Conservation (phyloP, 2,888 invertebrate genomes). For the Drosophila buzzatii region DNA sequence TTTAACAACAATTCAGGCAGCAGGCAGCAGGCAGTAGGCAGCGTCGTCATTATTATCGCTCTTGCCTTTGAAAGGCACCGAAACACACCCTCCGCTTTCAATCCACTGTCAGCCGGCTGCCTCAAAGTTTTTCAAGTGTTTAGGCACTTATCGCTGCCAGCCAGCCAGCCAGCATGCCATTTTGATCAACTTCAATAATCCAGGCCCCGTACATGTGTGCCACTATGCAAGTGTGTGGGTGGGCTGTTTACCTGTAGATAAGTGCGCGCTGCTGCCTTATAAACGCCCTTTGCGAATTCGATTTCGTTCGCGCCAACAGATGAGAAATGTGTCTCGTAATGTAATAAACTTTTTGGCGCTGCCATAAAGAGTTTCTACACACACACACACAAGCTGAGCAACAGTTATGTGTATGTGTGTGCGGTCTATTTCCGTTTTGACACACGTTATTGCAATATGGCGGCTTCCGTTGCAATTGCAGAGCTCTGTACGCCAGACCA, state of each 20-base stretch:
- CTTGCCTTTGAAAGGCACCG: slow-evolving; percentile 46
- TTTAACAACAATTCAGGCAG: slow-evolving; percentile 71
- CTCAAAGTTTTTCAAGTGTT: slow-evolving; percentile 73
- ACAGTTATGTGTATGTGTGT: slow-evolving; percentile 52
- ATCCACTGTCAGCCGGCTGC: slow-evolving; percentile 19
- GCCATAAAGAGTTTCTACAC: slow-evolving; percentile 64
- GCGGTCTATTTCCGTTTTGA: slow-evolving; percentile 67
- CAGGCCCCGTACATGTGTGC: slow-evolving; percentile 21
- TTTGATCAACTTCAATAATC: slow-evolving; percentile 77
- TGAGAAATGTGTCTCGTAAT: slow-evolving; percentile 58
- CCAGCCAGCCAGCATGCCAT: slow-evolving; percentile 63
- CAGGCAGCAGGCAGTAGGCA: slow-evolving; percentile 8
- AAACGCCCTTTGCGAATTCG: slow-evolving; percentile 68
- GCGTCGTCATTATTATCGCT: slow-evolving; percentile 72
- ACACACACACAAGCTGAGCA: slow-evolving; percentile 37
- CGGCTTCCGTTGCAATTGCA: slow-evolving; percentile 71
- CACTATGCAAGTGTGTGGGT: slow-evolving; percentile 4
- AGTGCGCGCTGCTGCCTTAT: slow-evolving; percentile 55
- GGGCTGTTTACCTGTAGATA: slow-evolving; percentile 70
- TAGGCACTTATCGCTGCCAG: slow-evolving; percentile 72
- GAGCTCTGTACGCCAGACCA: slow-evolving; percentile 48
- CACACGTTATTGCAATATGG: slow-evolving; percentile 79
- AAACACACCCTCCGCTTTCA: neutral
- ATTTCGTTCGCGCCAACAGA: slow-evolving; percentile 55
- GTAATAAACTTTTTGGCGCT: slow-evolving; percentile 67